These are phyloP conservation scores for Anaspis maculata DNA, from an alignment of 2,888 invertebrate genomes.

Conservation along the genomic window DNA sequence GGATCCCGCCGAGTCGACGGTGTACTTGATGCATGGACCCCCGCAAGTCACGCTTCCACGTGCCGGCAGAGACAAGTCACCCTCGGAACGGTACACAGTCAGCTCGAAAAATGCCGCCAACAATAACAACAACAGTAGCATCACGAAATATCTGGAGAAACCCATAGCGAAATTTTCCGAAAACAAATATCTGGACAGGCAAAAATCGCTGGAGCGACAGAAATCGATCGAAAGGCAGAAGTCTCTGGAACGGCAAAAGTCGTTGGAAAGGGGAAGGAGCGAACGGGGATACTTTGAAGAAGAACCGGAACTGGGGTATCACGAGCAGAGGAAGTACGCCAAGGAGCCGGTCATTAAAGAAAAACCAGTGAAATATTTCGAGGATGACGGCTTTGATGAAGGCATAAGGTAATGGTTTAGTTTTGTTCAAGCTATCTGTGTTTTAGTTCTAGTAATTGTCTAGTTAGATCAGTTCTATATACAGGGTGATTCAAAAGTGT, in stretches of 20 bases:
- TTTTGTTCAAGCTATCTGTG: no score
- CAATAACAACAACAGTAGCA: constrained; percentile 30
- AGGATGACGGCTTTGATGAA: constrained; percentile 36
- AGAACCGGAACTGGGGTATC: constrained; percentile 13
- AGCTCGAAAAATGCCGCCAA: no score
- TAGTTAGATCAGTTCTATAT: no score
- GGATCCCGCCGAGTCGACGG: constrained; percentile 48
- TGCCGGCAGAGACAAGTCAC: constrained; percentile 28
- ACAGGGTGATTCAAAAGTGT: no score
- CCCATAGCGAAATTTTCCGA: constrained; percentile 30
- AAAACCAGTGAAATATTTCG: constrained; percentile 27
- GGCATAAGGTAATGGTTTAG: constrained; percentile 26
- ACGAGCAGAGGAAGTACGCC: constrained; percentile 11
- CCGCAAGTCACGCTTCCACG: constrained; percentile 38
- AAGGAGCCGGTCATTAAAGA: constrained; percentile 21
- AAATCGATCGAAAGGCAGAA: constrained; percentile 30
- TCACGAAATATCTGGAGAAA: constrained; percentile 28
- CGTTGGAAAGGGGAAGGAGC: constrained; percentile 22
- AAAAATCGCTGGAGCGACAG: no score
- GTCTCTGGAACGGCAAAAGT: constrained; percentile 19
- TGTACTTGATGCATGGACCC: constrained; percentile 53
- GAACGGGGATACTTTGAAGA: constrained; percentile 21
- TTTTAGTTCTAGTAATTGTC: no score
- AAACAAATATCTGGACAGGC: constrained; percentile 15
- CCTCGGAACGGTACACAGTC: constrained; percentile 17